Conservation (phyloP, 2,113 vertebrate species). For the Bombycilla garrulus region DNA sequence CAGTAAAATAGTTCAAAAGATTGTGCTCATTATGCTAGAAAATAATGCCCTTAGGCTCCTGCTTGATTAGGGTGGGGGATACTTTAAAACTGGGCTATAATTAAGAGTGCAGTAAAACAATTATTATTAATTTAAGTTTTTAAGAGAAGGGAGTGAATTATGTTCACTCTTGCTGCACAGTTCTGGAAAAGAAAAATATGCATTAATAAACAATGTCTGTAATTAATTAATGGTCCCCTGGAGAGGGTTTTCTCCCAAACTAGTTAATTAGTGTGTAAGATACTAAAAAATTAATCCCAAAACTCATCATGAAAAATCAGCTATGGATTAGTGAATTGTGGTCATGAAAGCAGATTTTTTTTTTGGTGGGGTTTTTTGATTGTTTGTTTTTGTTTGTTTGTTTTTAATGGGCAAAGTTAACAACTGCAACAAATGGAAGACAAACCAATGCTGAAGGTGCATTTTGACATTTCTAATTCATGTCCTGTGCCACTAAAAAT, state of each 20-base stretch:
- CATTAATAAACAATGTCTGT: constrained; percentile 24
- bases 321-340: neutral
- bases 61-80: neutral
- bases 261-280: constrained; percentile 13
- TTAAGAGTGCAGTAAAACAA: neutral
- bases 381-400: neutral
- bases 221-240: constrained; percentile 26
- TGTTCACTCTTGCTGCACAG: neutral
- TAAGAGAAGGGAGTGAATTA: neutral
- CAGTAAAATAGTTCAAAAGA: neutral
- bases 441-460: neutral
- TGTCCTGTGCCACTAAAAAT: neutral
- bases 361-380: neutral
- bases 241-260: constrained; percentile 11
- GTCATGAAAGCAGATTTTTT: neutral
- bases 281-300: constrained; percentile 3
- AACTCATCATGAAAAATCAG: neutral
- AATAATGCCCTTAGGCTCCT: neutral
- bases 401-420: neutral
- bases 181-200: constrained; percentile 15
- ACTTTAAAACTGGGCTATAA: constrained; percentile 7
- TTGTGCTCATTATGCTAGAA: neutral
- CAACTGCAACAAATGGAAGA: neutral
- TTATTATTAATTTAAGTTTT: constrained; percentile 10
- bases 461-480: neutral